Evolutionary conservation across 2,888 invertebrate species (phyloP), one percentile per base, ranked within the genome.

Genomic region (Hypomecis atomaria): DNA sequence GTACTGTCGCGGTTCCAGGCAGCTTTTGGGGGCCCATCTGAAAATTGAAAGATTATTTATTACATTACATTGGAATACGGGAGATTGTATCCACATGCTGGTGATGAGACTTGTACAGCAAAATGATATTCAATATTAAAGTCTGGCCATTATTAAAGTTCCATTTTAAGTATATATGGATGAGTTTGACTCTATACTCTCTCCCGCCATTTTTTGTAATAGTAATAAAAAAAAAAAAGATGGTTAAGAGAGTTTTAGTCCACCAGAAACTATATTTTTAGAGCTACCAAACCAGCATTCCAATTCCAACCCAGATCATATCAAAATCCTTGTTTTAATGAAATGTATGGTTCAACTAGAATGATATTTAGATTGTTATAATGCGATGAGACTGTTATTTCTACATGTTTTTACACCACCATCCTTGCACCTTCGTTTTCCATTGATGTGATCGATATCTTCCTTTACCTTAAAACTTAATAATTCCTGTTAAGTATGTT

Each of bases 11-110:
- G 88, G 85, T 67, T 95, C 93, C 64, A 94, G 82, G 86, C 96
- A 96, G 78, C 91, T 94, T 49, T 93, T 91, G 0, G 95, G 93
- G 54, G 93, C 93, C 96, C 96, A 96, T 78, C 95, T 95, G 88
- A 64, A 90, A 81, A 73, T 74, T 5, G 7, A 54, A 23, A 52
- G 8, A 23, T 13, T 52, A 2, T 10, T 9, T 10, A 6, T 52
- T 50, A 3, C 9, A 38, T 9, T 4, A 13, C 9, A 38, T n/a
- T 9, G 38, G 10, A 10, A 3, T 36, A 6, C 6, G 3, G 6
- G 13, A 50, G 3, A 23, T 23, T 23, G 5, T 38, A 38, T 37
- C 43, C 7, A 6, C 7, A 11, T 37, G 11, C 11, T 33, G 8
- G 10, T 1, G 47, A 33, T 10, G 10, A 47, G 33, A 34, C 34